These are phyloP conservation scores for Pelusios castaneus DNA, from an alignment of 2,113 vertebrate genomes.

Conservation along the genomic window DNA sequence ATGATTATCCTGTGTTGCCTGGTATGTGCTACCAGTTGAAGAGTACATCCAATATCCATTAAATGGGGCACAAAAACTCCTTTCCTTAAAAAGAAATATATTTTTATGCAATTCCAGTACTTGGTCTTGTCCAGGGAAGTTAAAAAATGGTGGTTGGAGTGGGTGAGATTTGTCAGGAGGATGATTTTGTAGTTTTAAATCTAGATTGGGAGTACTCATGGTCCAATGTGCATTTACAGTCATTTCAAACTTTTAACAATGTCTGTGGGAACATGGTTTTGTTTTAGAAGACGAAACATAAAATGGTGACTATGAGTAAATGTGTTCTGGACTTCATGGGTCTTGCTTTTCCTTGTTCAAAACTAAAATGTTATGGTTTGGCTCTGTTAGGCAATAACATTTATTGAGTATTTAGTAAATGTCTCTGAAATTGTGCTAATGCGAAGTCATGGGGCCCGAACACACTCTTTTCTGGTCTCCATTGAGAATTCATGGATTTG, in stretches of 20 bases:
- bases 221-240: neutral
- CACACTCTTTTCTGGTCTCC: neutral
- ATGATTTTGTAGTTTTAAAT: neutral
- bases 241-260: neutral
- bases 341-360: neutral
- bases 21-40: neutral
- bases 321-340: neutral
- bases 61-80: neutral
- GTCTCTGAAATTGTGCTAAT: conserved; percentile 2
- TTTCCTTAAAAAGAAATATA: neutral
- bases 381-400: neutral
- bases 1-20: neutral
- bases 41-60: neutral
- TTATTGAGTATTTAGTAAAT: conserved; percentile 3
- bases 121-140: neutral
- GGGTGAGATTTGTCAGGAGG: neutral
- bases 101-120: neutral
- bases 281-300: neutral
- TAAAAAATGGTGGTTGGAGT: neutral
- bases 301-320: neutral
- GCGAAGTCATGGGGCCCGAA: conserved; percentile 31
- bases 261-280: neutral
- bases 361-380: conserved; percentile 2
- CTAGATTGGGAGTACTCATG: neutral
- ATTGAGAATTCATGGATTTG: conserved; percentile 41